Base-by-base conservation (phyloP, 2,888 invertebrate genomes). In the Lagria hirta region DNA sequence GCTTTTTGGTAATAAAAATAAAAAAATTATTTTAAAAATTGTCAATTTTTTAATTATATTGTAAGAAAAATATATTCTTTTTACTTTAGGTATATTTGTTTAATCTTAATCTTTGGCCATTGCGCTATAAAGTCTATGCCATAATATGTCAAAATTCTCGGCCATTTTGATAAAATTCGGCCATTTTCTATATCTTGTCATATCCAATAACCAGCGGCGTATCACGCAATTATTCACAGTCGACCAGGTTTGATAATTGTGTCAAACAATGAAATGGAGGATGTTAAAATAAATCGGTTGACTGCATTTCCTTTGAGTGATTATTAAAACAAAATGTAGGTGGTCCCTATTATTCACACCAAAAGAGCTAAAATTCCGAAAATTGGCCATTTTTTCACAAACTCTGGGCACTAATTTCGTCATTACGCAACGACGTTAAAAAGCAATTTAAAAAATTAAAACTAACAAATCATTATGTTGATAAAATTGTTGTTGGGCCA, bases 151-250 rank as follows among this genome's bases (percentile, higher is more conserved):
- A n/a, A n/a, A n/a, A n/a, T n/a, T n/a, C n/a, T n/a, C n/a, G n/a
- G n/a, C n/a, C n/a, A n/a, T n/a, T n/a, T n/a, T n/a, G n/a, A n/a
- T n/a, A n/a, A n/a, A n/a, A n/a, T 7, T 4, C 46, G 42, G 46
- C 46, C 46, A 46, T 46, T 46, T 46, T 44, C 35, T 33, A 29
- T 8, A 24, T 43, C 23, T n/a, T 35, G 30, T 46, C 46, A 36
- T 28, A 27, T 35, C 26, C 34, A 8, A 14, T 14, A 21, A 26
- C 26, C 44, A 36, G 29, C 15, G 36, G 23, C 44, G 44, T 22
- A 20, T 22, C 29, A 29, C 30, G 26, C 30, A 22, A 44, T 44
- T 44, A 44, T 44, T 26, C 13, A 5, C 11, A 32, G 24, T 17
- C 8, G 32, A 15, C 32, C 44, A 38, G 12, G 7, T 14, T 12